These are phyloP conservation scores for Acanthopagrus latus DNA, from an alignment of 2,797 vertebrate genomes.

Conservation along the genomic window DNA sequence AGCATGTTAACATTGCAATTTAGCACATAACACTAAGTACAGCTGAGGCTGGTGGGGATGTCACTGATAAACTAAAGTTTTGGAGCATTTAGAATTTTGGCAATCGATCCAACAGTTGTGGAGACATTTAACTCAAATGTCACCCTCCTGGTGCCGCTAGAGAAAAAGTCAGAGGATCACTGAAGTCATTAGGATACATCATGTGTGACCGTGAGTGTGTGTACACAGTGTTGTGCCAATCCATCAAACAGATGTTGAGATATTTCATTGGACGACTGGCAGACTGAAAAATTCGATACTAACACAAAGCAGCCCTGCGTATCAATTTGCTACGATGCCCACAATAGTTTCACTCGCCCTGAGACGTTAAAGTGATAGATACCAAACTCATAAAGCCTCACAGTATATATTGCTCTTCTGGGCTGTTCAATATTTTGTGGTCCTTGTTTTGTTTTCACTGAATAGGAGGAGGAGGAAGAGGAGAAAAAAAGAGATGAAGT, in stretches of 20 bases:
- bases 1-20: background rate
- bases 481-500: background rate
- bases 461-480: background rate
- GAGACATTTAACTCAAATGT: constrained; percentile 3
- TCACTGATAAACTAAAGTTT: background rate
- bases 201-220: background rate
- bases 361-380: background rate
- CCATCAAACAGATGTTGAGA: background rate
- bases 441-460: background rate
- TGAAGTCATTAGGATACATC: background rate
- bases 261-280: constrained; percentile 1
- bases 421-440: background rate
- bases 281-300: background rate
- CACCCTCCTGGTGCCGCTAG: background rate
- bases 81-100: background rate
- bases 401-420: background rate
- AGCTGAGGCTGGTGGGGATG: background rate
- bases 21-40: background rate
- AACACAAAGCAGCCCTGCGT: background rate
- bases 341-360: background rate
- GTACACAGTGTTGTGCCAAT: background rate
- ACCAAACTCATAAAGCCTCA: background rate
- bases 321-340: background rate
- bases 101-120: background rate
- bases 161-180: background rate